Base-by-base conservation (phyloP, 92 coral and sea anemone genomes). In the Scolanthus callimorphus region DNA sequence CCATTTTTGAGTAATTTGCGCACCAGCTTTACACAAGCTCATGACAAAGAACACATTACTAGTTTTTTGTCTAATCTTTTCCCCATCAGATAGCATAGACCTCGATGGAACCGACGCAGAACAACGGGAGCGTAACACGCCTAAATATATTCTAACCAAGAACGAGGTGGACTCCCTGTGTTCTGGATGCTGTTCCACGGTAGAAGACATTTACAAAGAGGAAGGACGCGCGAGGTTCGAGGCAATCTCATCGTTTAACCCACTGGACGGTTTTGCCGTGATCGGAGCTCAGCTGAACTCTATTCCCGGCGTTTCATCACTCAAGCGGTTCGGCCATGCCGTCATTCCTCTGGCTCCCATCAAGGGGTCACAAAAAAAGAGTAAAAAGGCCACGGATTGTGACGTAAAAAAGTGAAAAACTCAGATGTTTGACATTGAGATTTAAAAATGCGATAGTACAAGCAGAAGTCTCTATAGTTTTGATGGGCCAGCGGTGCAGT, bases 131-230 rank as follows among this genome's bases (percentile, higher is more conserved):
- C 41, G 15, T 6, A 34, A 34, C 15, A 15, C 55, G 25, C 55
- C 70, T 47, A 90, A 85, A 50, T 76, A 70, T 44, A 55, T 90
- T 52, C 51, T 90, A 44, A 45, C 71, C 19, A 52, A 62, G 46
- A 69, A 37, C 6, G 97, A 90, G 63, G 78, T 90, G 0, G 80
- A 81, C 12, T 74, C 53, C 25, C 52, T 90, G 39, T 90, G 97
- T 34, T 69, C 57, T 20, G 71, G 44, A 11, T 90, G 97, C 51
- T 46, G 74, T 45, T 62, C 74, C 25, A 73, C 62, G 55, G 66
- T 90, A 22, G 78, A 81, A 15, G 26, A 53, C 25, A 86, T 90
- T 10, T 65, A 80, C 31, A 54, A 59, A 25, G 54, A 60, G 39
- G 81, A 90, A 45, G 95, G 90, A 13, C 72, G 61, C 21, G 67